These are phyloP conservation scores for Triops longicaudatus DNA, from an alignment of 1,140 invertebrate genomes.

Conservation along the genomic window DNA sequence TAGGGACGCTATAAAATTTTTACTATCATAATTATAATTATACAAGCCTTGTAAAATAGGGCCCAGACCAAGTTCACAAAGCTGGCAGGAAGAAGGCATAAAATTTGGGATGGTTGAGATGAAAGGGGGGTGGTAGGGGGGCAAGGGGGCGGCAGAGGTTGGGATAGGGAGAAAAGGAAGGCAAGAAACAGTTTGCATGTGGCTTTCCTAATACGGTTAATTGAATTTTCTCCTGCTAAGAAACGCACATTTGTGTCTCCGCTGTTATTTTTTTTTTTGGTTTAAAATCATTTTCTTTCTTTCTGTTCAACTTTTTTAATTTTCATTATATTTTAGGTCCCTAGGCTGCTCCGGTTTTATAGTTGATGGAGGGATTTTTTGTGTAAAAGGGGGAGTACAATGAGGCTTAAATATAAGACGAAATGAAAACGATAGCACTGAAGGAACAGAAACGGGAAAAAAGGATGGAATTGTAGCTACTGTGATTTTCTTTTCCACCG, in stretches of 20 bases:
- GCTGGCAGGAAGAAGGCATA: slow-evolving; percentile 15
- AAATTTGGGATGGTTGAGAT: not conserved
- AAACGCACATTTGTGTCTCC: slow-evolving; percentile 9
- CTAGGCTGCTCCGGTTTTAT: too few species aligned
- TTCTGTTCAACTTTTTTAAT: too few species aligned
- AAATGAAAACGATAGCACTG: not conserved
- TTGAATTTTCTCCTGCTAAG: slow-evolving; percentile 5
- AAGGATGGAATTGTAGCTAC: not conserved
- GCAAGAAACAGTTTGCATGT: slow-evolving; percentile 14
- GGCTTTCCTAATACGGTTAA: slow-evolving; percentile 11
- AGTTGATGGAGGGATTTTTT: too few species aligned
- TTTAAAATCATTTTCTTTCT: too few species aligned
- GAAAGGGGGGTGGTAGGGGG: not conserved
- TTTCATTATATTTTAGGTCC: too few species aligned
- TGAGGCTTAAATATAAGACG: too few species aligned
- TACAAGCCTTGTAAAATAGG: slow-evolving; percentile 12
- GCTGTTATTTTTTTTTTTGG: not conserved
- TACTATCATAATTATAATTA: slow-evolving; percentile 16
- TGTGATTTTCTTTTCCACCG: not conserved
- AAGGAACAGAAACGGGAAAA: not conserved
- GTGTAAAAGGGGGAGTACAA: too few species aligned
- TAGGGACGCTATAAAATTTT: slow-evolving; percentile 10
- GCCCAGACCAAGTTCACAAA: slow-evolving; percentile 17
- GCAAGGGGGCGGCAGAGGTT: not conserved
- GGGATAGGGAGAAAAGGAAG: slow-evolving; percentile 5